A percentile compares a stretch with the other conserved stretches of the same genome.
phyloP scores from a whole-genome alignment of 2,888 invertebrate species.

The Acrocera orbiculus region DNA sequence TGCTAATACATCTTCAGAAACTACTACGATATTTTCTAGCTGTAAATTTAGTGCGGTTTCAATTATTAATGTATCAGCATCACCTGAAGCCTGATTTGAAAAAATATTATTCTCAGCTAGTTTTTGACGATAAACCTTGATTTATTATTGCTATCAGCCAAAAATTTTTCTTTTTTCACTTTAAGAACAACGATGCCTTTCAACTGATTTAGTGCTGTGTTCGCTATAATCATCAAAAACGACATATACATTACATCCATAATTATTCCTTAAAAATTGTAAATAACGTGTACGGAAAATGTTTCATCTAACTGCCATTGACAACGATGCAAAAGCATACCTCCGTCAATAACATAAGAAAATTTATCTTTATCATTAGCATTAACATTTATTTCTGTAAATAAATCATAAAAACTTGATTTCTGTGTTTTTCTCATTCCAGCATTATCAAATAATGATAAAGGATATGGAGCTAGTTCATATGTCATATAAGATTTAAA shows the following conservation, averaged over 20 bases:
- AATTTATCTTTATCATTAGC: no score
- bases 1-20: no score
- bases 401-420: conserved; percentile 5
- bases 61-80: conserved; percentile 10
- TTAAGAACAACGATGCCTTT: no score
- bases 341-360: conserved; percentile 6
- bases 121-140: conserved; percentile 3
- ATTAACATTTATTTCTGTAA: conserved; percentile 3
- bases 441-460: conserved; percentile 6
- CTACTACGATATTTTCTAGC: no score
- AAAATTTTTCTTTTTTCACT: conserved; percentile 1
- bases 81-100: conserved; percentile 9
- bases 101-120: conserved; percentile 9
- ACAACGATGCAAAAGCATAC: conserved; percentile 7
- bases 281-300: conserved; percentile 1
- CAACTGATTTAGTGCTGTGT: no score
- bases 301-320: conserved; percentile 6
- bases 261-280: no score
- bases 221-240: conserved; percentile 1
- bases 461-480: conserved; percentile 7
- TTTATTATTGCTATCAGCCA: conserved; percentile 1
- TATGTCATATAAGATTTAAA: no score
- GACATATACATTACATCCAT: no score
- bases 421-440: conserved; percentile 9
- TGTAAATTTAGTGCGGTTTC: no score